Percentiles rank a stretch among this genome's conserved stretches.
Conservation (phyloP, 2,888 invertebrate genomes). For the Schrankia costaestrigalis region DNA sequence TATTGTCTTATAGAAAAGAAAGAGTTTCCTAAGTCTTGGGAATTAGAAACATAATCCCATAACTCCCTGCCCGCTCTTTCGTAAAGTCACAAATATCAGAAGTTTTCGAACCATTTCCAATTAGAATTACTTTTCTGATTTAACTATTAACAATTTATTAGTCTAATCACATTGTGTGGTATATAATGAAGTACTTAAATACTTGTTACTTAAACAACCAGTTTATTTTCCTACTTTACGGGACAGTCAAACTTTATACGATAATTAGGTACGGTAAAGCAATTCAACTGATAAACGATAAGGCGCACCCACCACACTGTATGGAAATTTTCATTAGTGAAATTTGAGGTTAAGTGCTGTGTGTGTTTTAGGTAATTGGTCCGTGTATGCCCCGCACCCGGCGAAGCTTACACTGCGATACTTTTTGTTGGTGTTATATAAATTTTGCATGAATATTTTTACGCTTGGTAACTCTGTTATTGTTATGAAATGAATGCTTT, state of each 20-base stretch:
- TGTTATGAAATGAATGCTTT: no score
- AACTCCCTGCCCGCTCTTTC: no score
- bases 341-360: conserved; percentile 72
- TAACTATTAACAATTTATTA: no score
- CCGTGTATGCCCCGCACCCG: conserved; percentile 55
- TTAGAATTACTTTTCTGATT: no score
- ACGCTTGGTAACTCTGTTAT: no score
- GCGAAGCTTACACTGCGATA: conserved; percentile 50
- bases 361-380: conserved; percentile 76
- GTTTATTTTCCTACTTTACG: neutral
- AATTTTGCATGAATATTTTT: no score
- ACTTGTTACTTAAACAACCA: neutral
- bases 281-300: conserved; percentile 71
- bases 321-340: conserved; percentile 76
- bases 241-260: conserved; percentile 43
- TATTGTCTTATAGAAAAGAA: no score
- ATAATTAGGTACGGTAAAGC: conserved; percentile 65
- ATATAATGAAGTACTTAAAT: conserved; percentile 2
- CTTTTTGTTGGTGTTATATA: conserved; percentile 63
- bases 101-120: no score
- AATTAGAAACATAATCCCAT: no score
- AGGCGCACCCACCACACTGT: conserved; percentile 62
- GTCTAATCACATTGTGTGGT: no score
- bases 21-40: no score
- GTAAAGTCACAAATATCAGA: no score